Conservation (phyloP, 2,888 invertebrate species). For the Eupithecia abbreviata region DNA sequence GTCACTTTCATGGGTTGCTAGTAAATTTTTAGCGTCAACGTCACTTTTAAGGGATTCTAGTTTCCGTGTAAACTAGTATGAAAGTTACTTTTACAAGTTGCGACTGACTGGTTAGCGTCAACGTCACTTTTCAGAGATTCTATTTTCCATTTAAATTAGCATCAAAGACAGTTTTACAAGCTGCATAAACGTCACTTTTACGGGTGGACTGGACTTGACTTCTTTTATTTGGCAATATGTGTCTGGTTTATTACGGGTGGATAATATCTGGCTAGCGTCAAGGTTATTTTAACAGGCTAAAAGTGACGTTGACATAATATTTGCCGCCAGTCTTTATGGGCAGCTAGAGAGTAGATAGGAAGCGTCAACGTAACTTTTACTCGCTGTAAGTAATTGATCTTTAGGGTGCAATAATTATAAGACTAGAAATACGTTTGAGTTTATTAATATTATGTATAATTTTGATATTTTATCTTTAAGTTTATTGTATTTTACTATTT, state of each 20-base stretch:
- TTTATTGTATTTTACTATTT: not conserved
- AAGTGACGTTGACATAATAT: not conserved
- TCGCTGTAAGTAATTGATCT: not conserved
- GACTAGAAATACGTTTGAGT: not conserved
- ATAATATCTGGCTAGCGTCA: too few species aligned
- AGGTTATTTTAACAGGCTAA: not conserved
- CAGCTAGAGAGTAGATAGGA: not conserved
- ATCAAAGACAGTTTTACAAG: not conserved
- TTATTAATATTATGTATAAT: not conserved
- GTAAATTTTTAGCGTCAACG: constrained; percentile 44
- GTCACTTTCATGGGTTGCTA: constrained; percentile 84
- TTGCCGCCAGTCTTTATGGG: not conserved
- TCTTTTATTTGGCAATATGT: too few species aligned
- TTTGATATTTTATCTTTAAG: not conserved
- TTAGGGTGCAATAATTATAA: not conserved
- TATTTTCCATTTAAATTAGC: not conserved
- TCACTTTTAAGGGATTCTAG: not conserved
- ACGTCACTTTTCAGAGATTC: not conserved
- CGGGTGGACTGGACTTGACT: too few species aligned
- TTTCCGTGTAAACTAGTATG: not conserved
- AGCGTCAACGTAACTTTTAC: not conserved
- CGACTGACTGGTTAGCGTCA: not conserved
- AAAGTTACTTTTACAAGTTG: not conserved
- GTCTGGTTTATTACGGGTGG: too few species aligned
- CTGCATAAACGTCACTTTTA: not conserved